These are phyloP conservation scores for Pantherophis vulpinus DNA, from an alignment of 2,797 vertebrate genomes.

Conservation along the genomic window DNA sequence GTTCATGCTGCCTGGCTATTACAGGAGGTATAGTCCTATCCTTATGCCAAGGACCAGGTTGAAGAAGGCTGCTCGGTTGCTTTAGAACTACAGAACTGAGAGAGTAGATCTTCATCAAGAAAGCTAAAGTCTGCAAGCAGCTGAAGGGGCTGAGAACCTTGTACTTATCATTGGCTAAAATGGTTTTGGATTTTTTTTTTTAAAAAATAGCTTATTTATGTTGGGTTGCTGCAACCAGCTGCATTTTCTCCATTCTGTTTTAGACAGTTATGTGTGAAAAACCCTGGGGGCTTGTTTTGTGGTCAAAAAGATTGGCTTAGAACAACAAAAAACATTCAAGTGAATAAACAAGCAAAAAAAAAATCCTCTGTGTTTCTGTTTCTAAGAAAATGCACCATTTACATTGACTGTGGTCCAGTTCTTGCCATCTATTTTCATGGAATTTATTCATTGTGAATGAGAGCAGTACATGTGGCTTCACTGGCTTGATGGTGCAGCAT, in stretches of 20 bases:
- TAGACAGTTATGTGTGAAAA: neutral
- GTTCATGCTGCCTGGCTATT: neutral
- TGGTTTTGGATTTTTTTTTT: neutral
- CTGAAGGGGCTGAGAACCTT: neutral
- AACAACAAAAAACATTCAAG: neutral
- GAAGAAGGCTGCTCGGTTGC: neutral
- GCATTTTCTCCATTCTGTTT: neutral
- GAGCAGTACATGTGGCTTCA: neutral
- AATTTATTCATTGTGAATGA: neutral
- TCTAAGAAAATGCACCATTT: neutral
- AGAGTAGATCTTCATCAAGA: neutral
- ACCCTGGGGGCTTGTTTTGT: neutral
- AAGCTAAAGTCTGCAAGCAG: neutral
- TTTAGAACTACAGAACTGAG: neutral
- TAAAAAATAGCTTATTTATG: neutral
- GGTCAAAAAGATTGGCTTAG: neutral
- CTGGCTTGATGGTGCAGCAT: neutral
- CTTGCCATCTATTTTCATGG: neutral
- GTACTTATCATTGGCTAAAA: neutral
- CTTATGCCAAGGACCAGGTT: neutral
- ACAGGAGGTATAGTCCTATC: neutral
- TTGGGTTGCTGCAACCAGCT: neutral
- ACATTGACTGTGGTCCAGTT: neutral
- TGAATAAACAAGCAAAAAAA: neutral
- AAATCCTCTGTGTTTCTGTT: neutral